A percentile compares a stretch with the other conserved stretches of the same genome.
Evolutionary conservation across 1,140 invertebrate genomes (phyloP).

Genomic region (Solenopsis fugax): DNA sequence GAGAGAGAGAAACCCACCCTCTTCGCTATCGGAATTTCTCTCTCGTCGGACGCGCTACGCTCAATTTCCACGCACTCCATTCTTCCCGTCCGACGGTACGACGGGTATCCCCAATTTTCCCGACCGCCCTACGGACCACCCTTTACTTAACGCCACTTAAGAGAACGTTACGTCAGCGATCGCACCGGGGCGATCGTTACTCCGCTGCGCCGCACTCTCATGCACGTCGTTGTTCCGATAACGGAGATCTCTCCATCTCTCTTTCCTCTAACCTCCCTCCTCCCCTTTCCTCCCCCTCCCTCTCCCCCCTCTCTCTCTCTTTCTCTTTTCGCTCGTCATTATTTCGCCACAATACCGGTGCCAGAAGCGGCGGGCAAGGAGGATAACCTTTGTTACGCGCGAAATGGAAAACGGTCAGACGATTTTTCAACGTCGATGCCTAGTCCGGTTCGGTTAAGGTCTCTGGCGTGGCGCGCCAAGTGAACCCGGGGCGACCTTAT

Average conservation of each 20-base stretch:
- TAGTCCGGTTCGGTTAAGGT: constrained; percentile 62
- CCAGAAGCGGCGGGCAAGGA: constrained; percentile 28
- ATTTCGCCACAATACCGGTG: constrained; percentile 59
- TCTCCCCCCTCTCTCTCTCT: not conserved
- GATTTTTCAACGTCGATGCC: constrained; percentile 69
- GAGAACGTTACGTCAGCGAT: constrained; percentile 64
- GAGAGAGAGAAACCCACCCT: constrained; percentile 10
- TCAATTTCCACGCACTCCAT: constrained; percentile 65
- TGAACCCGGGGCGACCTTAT: constrained; percentile 58
- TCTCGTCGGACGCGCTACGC: constrained; percentile 57
- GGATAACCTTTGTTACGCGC: constrained; percentile 61
- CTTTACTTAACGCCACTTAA: constrained; percentile 67
- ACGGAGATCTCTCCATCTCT: constrained; percentile 52
- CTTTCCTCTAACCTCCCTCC: not conserved
- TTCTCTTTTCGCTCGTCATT: constrained; percentile 34
- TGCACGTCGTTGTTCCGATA: constrained; percentile 63
- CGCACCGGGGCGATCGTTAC: constrained; percentile 57
- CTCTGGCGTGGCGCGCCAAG: constrained; percentile 21
- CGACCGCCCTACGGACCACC: constrained; percentile 51
- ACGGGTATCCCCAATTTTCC: constrained; percentile 61
- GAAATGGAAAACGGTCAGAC: constrained; percentile 64
- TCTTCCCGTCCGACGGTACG: constrained; percentile 42
- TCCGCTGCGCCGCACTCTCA: constrained; percentile 27
- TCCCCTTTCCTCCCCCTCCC: constrained; percentile 1
- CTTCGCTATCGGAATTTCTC: constrained; percentile 36